Evolutionary conservation across 2,113 vertebrate species (phyloP).

Genomic region (Brachypodius melanocephalos): DNA sequence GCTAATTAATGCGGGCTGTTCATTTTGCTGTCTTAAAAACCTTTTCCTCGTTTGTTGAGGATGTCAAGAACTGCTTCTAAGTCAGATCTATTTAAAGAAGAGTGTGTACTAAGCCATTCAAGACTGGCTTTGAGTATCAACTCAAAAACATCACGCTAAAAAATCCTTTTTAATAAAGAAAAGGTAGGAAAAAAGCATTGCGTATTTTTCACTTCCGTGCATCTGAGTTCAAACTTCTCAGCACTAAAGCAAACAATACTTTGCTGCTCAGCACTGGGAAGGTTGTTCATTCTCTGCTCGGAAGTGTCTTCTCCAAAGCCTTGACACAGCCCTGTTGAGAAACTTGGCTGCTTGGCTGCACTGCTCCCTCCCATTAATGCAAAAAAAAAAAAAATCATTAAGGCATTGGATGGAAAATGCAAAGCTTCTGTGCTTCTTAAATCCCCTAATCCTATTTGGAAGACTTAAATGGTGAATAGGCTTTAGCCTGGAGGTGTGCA

Average conservation of each 20-base stretch:
- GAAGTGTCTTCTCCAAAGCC: neutral
- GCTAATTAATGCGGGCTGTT: neutral
- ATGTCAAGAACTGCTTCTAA: neutral
- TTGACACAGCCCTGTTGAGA: neutral
- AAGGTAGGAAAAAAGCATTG: neutral
- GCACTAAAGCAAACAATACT: neutral
- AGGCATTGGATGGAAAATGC: neutral
- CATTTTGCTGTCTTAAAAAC: neutral
- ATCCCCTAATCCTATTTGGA: slow-evolving; percentile 15
- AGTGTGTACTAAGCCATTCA: neutral
- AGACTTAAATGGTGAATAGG: neutral
- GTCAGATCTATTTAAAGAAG: neutral
- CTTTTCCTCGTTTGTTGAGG: neutral
- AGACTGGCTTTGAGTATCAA: neutral
- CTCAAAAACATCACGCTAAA: neutral
- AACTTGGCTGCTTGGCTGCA: neutral
- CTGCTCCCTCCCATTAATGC: neutral
- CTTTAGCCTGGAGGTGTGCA: neutral
- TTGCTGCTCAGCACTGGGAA: neutral
- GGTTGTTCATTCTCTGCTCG: neutral
- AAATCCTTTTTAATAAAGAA: neutral
- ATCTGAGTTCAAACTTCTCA: neutral
- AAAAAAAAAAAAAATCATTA: neutral
- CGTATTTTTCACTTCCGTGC: neutral
- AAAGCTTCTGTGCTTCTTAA: neutral